Base-by-base conservation (phyloP, 2,113 vertebrate genomes). In the Machaerirhynchus nigripectus region DNA sequence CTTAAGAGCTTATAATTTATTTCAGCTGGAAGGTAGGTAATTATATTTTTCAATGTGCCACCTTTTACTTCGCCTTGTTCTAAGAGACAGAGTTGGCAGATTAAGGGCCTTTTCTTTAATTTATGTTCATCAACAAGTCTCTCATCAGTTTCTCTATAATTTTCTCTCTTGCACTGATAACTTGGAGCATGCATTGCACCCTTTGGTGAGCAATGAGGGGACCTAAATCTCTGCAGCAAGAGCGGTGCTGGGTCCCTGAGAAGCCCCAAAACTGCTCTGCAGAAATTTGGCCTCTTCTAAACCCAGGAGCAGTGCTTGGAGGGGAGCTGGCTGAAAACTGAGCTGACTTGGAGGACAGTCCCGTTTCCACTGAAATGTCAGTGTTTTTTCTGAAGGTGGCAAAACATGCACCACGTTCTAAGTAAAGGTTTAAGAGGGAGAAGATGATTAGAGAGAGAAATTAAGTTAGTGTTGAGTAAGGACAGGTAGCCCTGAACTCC, bases 1-100 rank as follows among this genome's bases (percentile, higher is more conserved):
- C 7, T 78, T 86, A 84, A 63, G 78, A 90, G 39, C n/a, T 89
- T 92, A 27, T 84, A 92, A 96, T 92, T 95, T 95, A 97, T 94
- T 95, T 90, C 79, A 84, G 27, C 69, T 90, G 56, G 71, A 89
- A 87, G 93, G 92, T 77, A 95, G 91, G 79, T 90, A 93, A 87
- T 92, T 87, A 37, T 71, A 71, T 86, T 95, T 92, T 82, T 86
- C 0, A 0, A 44, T 14, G 4, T 86, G 83, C 60, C 68, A 53
- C 79, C 87, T 89, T 87, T 90, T 93, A 68, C 78, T 87, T 92
- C 0, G 13, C 73, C 73, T 89, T 88, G 53, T 92, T 94, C 56
- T 40, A 35, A 71, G 73, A 71, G 73, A 55, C 31, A 27, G 76
- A 78, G 46, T 71, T 95, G 83, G 69, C 90, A 93, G 83, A 78